Conservation (phyloP, 2,113 vertebrate genomes). For the Ceyx margarethae region DNA sequence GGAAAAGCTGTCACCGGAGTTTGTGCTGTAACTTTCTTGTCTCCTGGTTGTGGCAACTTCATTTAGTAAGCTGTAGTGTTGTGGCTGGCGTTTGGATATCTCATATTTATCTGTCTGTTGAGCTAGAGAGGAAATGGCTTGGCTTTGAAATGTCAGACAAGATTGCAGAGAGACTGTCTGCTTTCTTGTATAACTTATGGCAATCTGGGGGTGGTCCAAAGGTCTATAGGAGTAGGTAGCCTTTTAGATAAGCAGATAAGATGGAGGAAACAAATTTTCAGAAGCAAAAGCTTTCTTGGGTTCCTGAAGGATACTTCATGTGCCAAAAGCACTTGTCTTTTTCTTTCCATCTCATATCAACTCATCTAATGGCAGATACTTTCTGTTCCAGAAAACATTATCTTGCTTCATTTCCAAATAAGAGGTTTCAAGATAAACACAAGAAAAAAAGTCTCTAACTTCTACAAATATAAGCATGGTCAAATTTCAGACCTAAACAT, state of each 20-base stretch:
- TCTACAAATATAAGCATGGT: neutral
- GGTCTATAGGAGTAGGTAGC: neutral
- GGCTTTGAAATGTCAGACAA: neutral
- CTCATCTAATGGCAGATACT: neutral
- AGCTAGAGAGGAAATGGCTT: neutral
- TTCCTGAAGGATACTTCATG: neutral
- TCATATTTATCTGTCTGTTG: neutral
- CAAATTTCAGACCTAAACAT: neutral
- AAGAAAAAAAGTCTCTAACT: neutral
- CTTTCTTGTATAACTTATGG: neutral
- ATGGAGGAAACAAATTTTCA: neutral
- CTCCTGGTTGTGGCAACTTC: neutral
- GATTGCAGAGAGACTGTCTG: too few species aligned
- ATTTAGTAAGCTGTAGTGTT: neutral
- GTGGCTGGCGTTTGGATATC: neutral
- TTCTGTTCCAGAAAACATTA: neutral
- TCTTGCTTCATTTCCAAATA: neutral
- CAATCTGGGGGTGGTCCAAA: neutral
- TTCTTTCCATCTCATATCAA: neutral
- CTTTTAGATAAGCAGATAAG: neutral
- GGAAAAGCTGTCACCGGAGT: neutral
- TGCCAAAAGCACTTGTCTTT: neutral
- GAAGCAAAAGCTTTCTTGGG: neutral
- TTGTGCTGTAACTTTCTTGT: neutral
- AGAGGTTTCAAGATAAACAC: neutral